Percentiles rank a stretch among this genome's conserved stretches.
phyloP scores from a whole-genome alignment of 2,888 invertebrate species.

The Lomographa bimaculata region DNA sequence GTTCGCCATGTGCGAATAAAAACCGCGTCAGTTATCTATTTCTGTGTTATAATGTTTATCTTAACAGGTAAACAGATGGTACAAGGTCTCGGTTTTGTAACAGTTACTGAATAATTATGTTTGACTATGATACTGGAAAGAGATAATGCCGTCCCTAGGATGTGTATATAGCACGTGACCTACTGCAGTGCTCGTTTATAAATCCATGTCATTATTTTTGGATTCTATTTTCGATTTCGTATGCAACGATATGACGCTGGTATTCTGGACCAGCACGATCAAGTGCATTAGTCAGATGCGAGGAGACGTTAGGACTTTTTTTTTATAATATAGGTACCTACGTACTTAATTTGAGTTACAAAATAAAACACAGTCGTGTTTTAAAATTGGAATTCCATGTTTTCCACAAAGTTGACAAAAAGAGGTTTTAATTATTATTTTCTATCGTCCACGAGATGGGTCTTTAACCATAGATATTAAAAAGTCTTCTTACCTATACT shows the following conservation, averaged over 20 bases:
- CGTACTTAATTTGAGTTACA: too few relatives aligned
- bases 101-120: slow-evolving; percentile 1
- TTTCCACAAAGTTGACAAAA: too few relatives aligned
- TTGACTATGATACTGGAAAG: slow-evolving; percentile 1
- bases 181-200: slow-evolving; percentile 11
- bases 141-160: background rate
- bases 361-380: too few relatives aligned
- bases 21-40: slow-evolving; percentile 27
- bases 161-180: too few relatives aligned
- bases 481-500: too few relatives aligned
- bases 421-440: too few relatives aligned
- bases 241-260: slow-evolving; percentile 12
- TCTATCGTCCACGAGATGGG: too few relatives aligned
- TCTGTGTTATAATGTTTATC: slow-evolving; percentile 27
- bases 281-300: slow-evolving; percentile 9
- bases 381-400: too few relatives aligned
- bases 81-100: slow-evolving; percentile 25
- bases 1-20: slow-evolving; percentile 16
- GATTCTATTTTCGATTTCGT: slow-evolving; percentile 19
- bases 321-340: too few relatives aligned
- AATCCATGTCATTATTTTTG: slow-evolving; percentile 14
- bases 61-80: slow-evolving; percentile 22
- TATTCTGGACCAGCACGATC: slow-evolving; percentile 13
- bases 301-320: too few relatives aligned
- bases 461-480: too few relatives aligned